Evolutionary conservation across 2,888 invertebrate species (phyloP), one percentile per base, ranked within the genome.

Genomic region (Drosophila anceps): DNA sequence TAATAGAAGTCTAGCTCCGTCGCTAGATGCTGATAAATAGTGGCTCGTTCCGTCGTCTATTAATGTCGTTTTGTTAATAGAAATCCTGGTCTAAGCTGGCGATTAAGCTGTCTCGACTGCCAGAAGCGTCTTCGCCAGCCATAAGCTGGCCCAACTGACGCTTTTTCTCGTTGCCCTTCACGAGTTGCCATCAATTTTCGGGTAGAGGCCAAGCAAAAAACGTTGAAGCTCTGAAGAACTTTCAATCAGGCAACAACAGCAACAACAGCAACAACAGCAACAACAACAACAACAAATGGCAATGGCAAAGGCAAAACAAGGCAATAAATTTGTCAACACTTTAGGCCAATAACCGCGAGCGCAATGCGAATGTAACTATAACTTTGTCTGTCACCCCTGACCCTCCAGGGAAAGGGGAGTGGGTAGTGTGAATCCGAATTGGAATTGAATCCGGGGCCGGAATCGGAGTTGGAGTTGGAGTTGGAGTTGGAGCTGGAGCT

Each of bases 271-370:
- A 51, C 29, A 29, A 5, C 46, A 43, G n/a, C n/a, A 39, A 9
- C 82, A 80, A 79, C 15, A 44, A 44, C 31, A 50, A 48, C 18
- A 18, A 12, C 29, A 50, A 50, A 18, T 50, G 18, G 29, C 50
- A 74, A 87, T 61, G 75, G 69, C 64, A 78, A 63, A 54, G 63
- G 81, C 81, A 84, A 88, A 84, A 84, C 84, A 86, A 86, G 75
- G 73, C 89, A 66, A 86, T 84, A 84, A 84, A 84, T 88, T 86
- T 84, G 87, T 86, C 89, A 84, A 86, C 84, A 75, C 86, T 84
- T 80, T 73, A 59, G 78, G 72, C 75, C 85, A 62, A 74, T 73
- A 63, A 71, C 74, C 62, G 64, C 61, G 63, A 50, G 64, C 51
- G 20, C 63, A 58, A 44, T 75, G 39, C 44, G 33, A 70, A 41